phyloP scores from a whole-genome alignment of 2,888 invertebrate species.

The Mythimna pallens region DNA sequence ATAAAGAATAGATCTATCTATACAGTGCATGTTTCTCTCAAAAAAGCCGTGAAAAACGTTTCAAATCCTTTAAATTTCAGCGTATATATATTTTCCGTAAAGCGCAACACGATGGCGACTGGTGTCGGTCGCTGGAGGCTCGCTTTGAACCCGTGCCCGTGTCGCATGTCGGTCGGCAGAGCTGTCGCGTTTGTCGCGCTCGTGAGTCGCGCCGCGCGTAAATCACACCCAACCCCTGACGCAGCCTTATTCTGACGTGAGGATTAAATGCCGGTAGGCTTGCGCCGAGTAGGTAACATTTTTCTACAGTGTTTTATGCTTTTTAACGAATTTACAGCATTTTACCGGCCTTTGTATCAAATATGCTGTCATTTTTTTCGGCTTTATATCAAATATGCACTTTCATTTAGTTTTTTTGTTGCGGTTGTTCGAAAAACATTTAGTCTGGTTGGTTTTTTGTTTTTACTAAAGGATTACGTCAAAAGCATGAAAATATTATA shows the following conservation, averaged over 20 bases:
- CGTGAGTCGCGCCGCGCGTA: constrained; percentile 46
- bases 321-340: constrained; percentile 55
- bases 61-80: constrained; percentile 30
- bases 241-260: constrained; percentile 56
- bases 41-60: constrained; percentile 31
- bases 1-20: no score
- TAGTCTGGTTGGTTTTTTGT: constrained; percentile 23
- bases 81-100: constrained; percentile 31
- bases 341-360: constrained; percentile 55
- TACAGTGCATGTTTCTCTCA: neutral
- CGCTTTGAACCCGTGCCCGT: constrained; percentile 48
- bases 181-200: constrained; percentile 58
- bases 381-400: constrained; percentile 37
- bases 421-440: constrained; percentile 16
- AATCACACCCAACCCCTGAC: constrained; percentile 62
- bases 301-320: constrained; percentile 52
- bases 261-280: constrained; percentile 58
- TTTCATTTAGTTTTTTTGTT: constrained; percentile 17
- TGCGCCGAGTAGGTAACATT: constrained; percentile 54
- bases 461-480: constrained; percentile 7
- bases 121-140: constrained; percentile 49
- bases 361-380: constrained; percentile 39
- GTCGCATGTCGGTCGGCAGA: constrained; percentile 39
- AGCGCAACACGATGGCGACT: constrained; percentile 39
- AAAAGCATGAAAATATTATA: neutral